Evolutionary conservation across 2,797 vertebrate genomes (phyloP), one percentile per base, ranked within the genome.

Genomic region (Hylomyscus alleni): DNA sequence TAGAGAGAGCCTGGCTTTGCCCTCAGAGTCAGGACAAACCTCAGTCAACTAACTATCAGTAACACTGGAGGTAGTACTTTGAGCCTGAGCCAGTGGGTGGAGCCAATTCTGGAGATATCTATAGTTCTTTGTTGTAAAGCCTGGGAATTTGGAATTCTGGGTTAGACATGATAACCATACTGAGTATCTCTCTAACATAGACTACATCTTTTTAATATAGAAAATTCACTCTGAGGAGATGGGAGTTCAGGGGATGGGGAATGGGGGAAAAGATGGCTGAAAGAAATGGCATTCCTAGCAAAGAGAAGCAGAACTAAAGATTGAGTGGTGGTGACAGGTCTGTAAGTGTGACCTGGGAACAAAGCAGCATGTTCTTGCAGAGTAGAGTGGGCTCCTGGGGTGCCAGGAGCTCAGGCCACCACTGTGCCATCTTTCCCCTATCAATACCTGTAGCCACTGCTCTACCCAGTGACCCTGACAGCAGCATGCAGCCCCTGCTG

Each of bases 211-310:
- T 84, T 34, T 50, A 67, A 65, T 19, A 65, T 22, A 37, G 78
- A 81, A 56, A 56, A 37, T n/a, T 56, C 34, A 37, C 19, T 6
- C 78, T 37, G 50, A 22, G 50, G 52, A 54, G 34, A 11, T 2
- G 20, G 52, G 4, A 31, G 2, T 6, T 72, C 3, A 0, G 17
- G 34, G 6, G 67, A 3, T 3, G 34, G 14, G 15, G 4, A 12
- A 5, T 34, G 31, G 13, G 14, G 47, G 9, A 77, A 12, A 77
- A 77, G 6, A 77, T 50, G 17, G 9, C 10, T 11, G 5, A 56
- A n/a, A 13, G 50, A 9, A 6, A 34, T n/a, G 10, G 19, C 19
- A 22, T n/a, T 6, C 10, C 2, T 31, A n/a, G 52, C 52, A 19
- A n/a, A n/a, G 10, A 56, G 50, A 80, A 12, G 47, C 73, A 76